A percentile compares a stretch with the other conserved stretches of the same genome.
phyloP scores from a whole-genome alignment of 2,113 vertebrate genomes.

The Nansenia antarctica region DNA sequence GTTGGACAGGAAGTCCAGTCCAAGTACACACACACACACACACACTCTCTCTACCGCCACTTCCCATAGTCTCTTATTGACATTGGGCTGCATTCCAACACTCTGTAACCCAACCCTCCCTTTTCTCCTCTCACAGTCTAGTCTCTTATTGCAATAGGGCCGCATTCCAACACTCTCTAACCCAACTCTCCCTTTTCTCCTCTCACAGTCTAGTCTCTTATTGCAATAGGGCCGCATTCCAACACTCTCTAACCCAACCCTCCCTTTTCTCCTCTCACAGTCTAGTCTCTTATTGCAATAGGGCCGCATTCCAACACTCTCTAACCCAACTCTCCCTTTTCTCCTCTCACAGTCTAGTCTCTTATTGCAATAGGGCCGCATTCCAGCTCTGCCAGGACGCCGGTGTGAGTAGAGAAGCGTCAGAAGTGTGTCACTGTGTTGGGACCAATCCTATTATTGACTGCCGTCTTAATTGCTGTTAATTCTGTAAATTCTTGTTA shows the following conservation, averaged over 20 bases:
- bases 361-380: slow-evolving; percentile 19
- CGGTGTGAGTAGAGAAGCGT: slow-evolving; percentile 42
- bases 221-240: slow-evolving; percentile 31
- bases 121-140: slow-evolving; percentile 1
- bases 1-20: too few relatives aligned
- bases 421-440: background rate
- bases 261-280: background rate
- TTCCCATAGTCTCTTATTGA: too few relatives aligned
- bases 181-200: slow-evolving; percentile 41
- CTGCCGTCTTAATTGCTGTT: background rate
- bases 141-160: slow-evolving; percentile 10
- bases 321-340: background rate
- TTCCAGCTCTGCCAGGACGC: background rate
- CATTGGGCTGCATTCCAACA: too few relatives aligned
- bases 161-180: slow-evolving; percentile 21
- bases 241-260: background rate
- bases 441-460: background rate
- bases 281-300: too few relatives aligned
- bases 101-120: background rate
- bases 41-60: too few relatives aligned
- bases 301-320: background rate
- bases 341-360: slow-evolving; percentile 10
- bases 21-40: too few relatives aligned
- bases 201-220: slow-evolving; percentile 61
- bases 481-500: too few relatives aligned